Evolutionary conservation across 2,888 invertebrate genomes (phyloP), one percentile per base, ranked within the genome.

Genomic region (Synergus laeviventris): DNA sequence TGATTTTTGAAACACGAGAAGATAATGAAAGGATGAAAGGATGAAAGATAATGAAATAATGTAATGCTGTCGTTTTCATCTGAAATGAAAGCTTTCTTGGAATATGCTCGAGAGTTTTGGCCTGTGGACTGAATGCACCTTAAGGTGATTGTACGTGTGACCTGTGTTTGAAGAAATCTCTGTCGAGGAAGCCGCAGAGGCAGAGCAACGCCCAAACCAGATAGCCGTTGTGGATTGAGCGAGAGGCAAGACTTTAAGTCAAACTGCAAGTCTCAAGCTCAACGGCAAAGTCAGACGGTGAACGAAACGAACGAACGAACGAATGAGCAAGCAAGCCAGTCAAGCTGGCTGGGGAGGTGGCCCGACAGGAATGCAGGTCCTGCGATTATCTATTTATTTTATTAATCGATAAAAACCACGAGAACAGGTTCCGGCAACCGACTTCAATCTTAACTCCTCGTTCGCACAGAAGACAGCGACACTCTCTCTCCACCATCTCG

Each of bases 341-440:
- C 81, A 77, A 78, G 83, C 81, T 64, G 79, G 76, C 81, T 78
- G 78, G 80, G 79, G 79, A 79, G 83, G 83, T 82, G 82, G 83
- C 81, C 82, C 83, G 83, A 76, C 81, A 84, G 86, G 87, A 88
- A 88, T 88, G 87, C 86, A 83, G 85, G 86, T 83, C 84, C 84
- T 82, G 85, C 84, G 86, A 87, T 88, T 87, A 87, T 87, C 85
- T 87, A 88, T 87, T 87, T 88, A 87, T 88, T 87, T 87, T 87
- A 86, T 88, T 87, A 87, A 87, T 86, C 86, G 86, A 86, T 88
- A 88, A 88, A 88, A 88, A 87, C 81, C 81, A 81, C 83, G 84
- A 85, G 84, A 87, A 88, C 87, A 86, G 87, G 88, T 88, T 88
- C 84, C 84, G 85, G 85, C 85, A 85, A 84, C 83, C 83, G 84